phyloP scores from a whole-genome alignment of 2,113 vertebrate genomes.

The Heterocephalus glaber region DNA sequence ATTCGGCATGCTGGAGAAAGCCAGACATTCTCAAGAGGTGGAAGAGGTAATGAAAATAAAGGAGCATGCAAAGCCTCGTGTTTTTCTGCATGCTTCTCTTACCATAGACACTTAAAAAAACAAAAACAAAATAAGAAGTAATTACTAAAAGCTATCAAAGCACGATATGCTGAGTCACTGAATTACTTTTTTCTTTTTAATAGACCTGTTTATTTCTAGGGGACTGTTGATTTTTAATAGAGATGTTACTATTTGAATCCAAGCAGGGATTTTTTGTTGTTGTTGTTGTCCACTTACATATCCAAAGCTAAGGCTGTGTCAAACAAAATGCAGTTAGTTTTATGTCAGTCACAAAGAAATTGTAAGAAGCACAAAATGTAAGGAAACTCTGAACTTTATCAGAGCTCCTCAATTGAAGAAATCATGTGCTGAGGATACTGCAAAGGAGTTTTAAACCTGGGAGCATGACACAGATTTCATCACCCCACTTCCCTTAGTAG shows the following conservation, averaged over 20 bases:
- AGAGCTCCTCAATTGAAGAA: neutral
- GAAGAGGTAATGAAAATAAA: conserved; percentile 59
- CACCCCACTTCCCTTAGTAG: neutral
- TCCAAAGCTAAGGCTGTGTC: neutral
- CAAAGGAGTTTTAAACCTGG: conserved; percentile 21
- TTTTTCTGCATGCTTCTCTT: conserved; percentile 50
- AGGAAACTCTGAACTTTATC: neutral
- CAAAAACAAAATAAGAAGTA: conserved; percentile 61
- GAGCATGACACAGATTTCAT: neutral
- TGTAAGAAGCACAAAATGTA: neutral
- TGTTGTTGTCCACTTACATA: neutral
- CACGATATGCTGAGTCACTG: conserved; percentile 56
- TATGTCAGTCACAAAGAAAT: conserved; percentile 17
- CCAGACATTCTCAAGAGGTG: conserved; percentile 22
- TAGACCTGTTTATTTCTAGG: conserved; percentile 68
- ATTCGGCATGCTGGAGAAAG: neutral
- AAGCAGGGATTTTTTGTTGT: neutral
- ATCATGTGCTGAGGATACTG: neutral
- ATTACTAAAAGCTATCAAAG: conserved; percentile 55
- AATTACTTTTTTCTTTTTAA: conserved; percentile 31
- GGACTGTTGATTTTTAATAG: conserved; percentile 68
- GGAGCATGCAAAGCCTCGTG: neutral
- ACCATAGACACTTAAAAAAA: conserved; percentile 57
- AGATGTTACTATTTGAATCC: conserved; percentile 65
- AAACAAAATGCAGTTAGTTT: neutral